Evolutionary conservation across 2,888 invertebrate species (phyloP), one percentile per base, ranked within the genome.

Genomic region (Hemicrepidius hirtus): DNA sequence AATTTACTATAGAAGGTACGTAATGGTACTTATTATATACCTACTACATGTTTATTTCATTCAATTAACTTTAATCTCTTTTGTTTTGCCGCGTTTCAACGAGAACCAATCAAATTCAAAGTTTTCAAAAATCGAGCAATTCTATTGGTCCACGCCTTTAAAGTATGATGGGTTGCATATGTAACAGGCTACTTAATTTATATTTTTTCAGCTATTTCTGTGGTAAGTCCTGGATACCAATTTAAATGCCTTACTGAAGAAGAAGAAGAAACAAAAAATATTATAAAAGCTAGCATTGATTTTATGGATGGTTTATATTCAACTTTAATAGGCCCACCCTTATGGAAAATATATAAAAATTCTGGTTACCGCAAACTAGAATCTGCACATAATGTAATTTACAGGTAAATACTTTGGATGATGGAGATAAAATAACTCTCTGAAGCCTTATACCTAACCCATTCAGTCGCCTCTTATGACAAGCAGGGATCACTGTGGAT

Each of bases 161-260:
- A n/a, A n/a, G n/a, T n/a, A n/a, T 37, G 37, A 6, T 37, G 12
- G 3, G 37, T 72, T n/a, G n/a, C n/a, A n/a, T n/a, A n/a, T n/a
- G n/a, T n/a, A n/a, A n/a, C n/a, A n/a, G n/a, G n/a, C n/a, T n/a
- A n/a, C n/a, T n/a, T n/a, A n/a, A n/a, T n/a, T n/a, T n/a, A n/a
- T n/a, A n/a, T n/a, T 66, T 57, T 81, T 84, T 46, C 77, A 89
- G 89, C 88, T n/a, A 88, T 89, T 57, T 90, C 89, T 3, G 80
- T 88, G 64, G 86, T 88, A 32, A 87, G 88, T 59, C 90, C 90
- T 77, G 90, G 90, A 71, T 82, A 82, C 44, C 83, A 88, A 13
- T 85, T 89, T 13, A 85, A 87, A 7, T 87, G 86, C 82, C 75
- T 85, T 82, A 71, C 82, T 9, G 80, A 79, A 9, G 75, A 77